Percentiles rank a stretch among this genome's conserved stretches.
phyloP scores from a whole-genome alignment of 2,888 invertebrate genomes.

The Melieria omissa region DNA sequence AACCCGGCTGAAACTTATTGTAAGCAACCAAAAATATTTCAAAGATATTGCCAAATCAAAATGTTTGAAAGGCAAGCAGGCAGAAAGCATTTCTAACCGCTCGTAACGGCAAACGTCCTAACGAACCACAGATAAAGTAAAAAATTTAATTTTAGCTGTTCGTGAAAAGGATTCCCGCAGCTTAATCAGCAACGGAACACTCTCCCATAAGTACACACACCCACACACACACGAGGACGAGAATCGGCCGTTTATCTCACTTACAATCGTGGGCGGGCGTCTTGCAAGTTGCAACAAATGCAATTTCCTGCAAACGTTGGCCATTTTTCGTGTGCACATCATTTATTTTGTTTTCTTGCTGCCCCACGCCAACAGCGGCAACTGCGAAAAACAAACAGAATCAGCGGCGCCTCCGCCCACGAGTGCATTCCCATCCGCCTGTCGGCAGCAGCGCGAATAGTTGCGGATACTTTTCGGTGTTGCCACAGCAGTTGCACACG shows the following conservation, averaged over 20 bases:
- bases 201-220: background rate
- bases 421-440: background rate
- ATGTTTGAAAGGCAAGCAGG: too few relatives aligned
- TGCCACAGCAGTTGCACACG: background rate
- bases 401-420: background rate
- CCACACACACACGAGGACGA: background rate
- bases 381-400: background rate
- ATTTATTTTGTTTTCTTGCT: conserved; percentile 16
- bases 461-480: background rate
- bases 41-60: too few relatives aligned
- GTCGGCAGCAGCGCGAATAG: background rate
- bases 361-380: background rate
- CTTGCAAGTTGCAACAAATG: conserved; percentile 17
- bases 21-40: too few relatives aligned
- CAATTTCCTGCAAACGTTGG: conserved; percentile 29
- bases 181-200: background rate
- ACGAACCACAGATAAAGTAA: too few relatives aligned
- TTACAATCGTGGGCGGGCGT: conserved; percentile 6
- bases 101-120: too few relatives aligned
- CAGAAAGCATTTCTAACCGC: too few relatives aligned
- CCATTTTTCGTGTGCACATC: conserved; percentile 21
- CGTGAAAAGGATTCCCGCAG: too few relatives aligned
- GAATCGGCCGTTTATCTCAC: too few relatives aligned
- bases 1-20: too few relatives aligned
- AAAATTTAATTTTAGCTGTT: too few relatives aligned